Base-by-base conservation (phyloP, 2,888 invertebrate genomes). In the Amphipoea oculea region DNA sequence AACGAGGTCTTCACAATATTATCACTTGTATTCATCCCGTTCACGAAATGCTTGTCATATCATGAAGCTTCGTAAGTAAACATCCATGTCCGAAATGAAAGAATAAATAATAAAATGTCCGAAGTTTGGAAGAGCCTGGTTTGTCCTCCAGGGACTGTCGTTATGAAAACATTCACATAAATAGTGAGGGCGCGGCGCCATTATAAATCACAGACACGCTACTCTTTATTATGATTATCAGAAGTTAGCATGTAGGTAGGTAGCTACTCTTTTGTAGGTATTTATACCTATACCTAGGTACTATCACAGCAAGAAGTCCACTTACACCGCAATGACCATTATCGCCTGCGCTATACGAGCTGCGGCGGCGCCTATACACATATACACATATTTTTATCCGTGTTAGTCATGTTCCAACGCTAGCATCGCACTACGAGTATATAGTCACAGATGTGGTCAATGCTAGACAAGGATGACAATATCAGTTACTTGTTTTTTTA, bases 171-270 rank as follows among this genome's bases (percentile, higher is more conserved):
- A 74, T 86, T 79, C 62, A 63, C 60, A 57, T 70, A 63, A 54
- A 78, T 68, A 73, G 73, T 73, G n/a, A 23, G 70, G 63, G 73
- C 48, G 63, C 60, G 81, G 60, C 62, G 40, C 40, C 63, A 68
- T 71, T 60, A 76, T 87, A 84, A 84, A 85, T 85, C 87, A 73
- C 62, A 48, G 63, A 65, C 68, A 72, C 45, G 23, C 20, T 60
- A 68, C 42, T 68, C n/a, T 82, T 68, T 86, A 65, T 74, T 86
- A 70, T 36, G 57, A 48, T 6, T 62, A 40, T 76, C 29, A 65
- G 23, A 74, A 79, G 62, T 75, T 48, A 48, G 23, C 36, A 73
- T 60, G 20, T 54, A 29, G 29, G 29, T 29, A 29, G 29, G 29
- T 29, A 74, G 14, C 36, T 71, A 45, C 48, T 67, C 7, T 63